Percentiles rank a stretch among this genome's conserved stretches.
Evolutionary conservation across 2,797 vertebrate species (phyloP).

Genomic region (Hippocampus kuda): DNA sequence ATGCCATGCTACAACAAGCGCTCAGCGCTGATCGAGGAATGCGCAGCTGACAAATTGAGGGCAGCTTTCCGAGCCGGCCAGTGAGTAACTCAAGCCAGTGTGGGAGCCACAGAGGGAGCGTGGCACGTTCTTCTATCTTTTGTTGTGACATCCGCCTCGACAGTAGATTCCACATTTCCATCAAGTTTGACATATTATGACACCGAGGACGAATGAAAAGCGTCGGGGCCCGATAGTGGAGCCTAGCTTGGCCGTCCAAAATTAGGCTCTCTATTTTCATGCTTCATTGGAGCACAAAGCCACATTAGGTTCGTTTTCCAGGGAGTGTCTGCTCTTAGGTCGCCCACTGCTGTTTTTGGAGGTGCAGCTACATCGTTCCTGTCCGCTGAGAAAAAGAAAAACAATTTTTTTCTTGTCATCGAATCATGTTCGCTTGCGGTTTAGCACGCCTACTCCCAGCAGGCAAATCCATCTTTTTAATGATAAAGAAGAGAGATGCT

Average conservation of each 20-base stretch:
- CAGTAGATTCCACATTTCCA: background rate
- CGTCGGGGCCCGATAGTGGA: background rate
- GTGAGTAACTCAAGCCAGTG: slow-evolving; percentile 24
- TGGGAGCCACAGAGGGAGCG: slow-evolving; percentile 4
- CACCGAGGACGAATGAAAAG: background rate
- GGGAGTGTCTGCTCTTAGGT: slow-evolving; percentile 41
- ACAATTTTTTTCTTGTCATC: slow-evolving; percentile 28
- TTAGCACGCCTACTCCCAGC: slow-evolving; percentile 25
- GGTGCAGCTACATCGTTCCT: slow-evolving; percentile 54
- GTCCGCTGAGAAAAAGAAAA: slow-evolving; percentile 39
- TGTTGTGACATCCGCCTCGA: slow-evolving; percentile 14
- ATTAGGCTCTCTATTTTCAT: background rate
- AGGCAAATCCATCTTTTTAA: slow-evolving; percentile 15
- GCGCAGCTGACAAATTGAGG: slow-evolving; percentile 43
- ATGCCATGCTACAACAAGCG: slow-evolving; percentile 36
- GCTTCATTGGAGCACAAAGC: background rate
- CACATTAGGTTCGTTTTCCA: slow-evolving; percentile 11
- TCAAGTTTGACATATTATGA: slow-evolving; percentile 2
- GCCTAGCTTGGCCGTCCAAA: background rate
- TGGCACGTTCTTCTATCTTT: slow-evolving; percentile 11
- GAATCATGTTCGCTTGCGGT: slow-evolving; percentile 15
- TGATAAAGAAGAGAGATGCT: slow-evolving; percentile 13
- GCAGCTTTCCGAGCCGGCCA: slow-evolving; percentile 29
- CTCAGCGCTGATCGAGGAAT: slow-evolving; percentile 16
- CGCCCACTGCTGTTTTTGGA: slow-evolving; percentile 38